A percentile compares a stretch with the other conserved stretches of the same genome.
phyloP scores from a whole-genome alignment of 2,797 vertebrate species.

The Galaxias olidus region DNA sequence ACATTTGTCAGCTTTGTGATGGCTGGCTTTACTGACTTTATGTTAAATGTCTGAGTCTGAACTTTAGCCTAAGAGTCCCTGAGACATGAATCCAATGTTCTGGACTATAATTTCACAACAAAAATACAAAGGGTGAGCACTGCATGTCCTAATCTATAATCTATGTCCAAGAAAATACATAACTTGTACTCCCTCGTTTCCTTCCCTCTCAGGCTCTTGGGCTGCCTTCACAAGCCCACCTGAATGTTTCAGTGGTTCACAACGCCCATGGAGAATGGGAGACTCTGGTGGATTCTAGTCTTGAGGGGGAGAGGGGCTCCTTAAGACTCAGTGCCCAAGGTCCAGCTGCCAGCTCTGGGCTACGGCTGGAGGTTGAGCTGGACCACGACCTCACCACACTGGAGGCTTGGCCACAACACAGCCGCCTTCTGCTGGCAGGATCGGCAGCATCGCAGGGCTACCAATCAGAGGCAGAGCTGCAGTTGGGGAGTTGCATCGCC shows the following conservation, averaged over 20 bases:
- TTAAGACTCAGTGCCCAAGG: slow-evolving; percentile 57
- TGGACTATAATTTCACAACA: too few relatives aligned
- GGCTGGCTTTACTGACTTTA: too few relatives aligned
- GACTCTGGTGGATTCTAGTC: slow-evolving; percentile 41
- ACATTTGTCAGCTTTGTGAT: too few relatives aligned
- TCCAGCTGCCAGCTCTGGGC: slow-evolving; percentile 53
- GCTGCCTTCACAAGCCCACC: slow-evolving; percentile 55
- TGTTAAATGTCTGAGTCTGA: too few relatives aligned
- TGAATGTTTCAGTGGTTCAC: slow-evolving; percentile 71
- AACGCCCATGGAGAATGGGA: slow-evolving; percentile 57
- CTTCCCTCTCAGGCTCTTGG: slow-evolving; percentile 39
- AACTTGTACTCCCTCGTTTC: not conserved
- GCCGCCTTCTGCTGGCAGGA: slow-evolving; percentile 56
- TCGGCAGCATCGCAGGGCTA: slow-evolving; percentile 45
- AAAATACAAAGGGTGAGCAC: too few relatives aligned
- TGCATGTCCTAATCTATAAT: too few relatives aligned
- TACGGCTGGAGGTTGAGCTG: slow-evolving; percentile 65
- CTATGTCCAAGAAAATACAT: not conserved
- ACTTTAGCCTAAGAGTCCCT: too few relatives aligned
- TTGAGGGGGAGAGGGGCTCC: slow-evolving; percentile 46
- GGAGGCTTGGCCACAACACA: slow-evolving; percentile 56
- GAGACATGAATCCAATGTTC: too few relatives aligned
- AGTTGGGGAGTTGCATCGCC: slow-evolving; percentile 61
- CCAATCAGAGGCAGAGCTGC: slow-evolving; percentile 53
- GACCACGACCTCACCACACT: slow-evolving; percentile 64